Percentiles rank a stretch among this genome's conserved stretches.
These are phyloP conservation scores for Thymelicus sylvestris DNA, from an alignment of 2,888 invertebrate species.

Conservation along the genomic window DNA sequence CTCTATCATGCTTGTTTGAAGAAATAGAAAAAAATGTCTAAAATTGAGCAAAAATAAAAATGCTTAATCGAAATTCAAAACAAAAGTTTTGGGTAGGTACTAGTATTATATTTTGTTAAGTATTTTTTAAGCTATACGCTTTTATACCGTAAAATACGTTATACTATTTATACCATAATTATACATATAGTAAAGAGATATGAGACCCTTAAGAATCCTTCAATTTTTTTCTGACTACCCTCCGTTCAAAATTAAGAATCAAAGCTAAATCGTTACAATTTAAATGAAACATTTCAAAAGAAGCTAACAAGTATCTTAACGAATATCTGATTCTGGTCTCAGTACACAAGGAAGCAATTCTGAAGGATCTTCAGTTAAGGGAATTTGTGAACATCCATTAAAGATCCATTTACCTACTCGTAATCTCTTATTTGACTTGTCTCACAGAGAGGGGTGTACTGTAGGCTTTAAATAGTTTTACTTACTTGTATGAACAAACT, in stretches of 20 bases:
- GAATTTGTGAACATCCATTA: slow-evolving; percentile 62
- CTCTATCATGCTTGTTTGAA: no score
- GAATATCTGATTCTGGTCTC: slow-evolving; percentile 23
- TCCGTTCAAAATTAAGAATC: slow-evolving; percentile 23
- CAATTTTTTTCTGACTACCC: neutral
- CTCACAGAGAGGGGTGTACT: slow-evolving; percentile 3
- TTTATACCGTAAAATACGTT: no score
- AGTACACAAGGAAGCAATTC: slow-evolving; percentile 37
- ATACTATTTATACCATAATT: no score
- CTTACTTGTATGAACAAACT: no score
- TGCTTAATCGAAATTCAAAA: no score
- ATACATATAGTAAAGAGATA: no score
- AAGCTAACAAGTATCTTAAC: slow-evolving; percentile 26
- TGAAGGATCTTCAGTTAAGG: slow-evolving; percentile 46
- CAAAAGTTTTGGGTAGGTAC: no score
- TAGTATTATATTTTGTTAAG: no score
- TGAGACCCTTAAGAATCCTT: no score
- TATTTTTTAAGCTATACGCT: no score
- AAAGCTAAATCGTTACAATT: slow-evolving; percentile 22
- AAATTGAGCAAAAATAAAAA: no score
- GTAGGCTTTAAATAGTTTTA: slow-evolving; percentile 6
- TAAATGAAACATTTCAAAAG: slow-evolving; percentile 32
- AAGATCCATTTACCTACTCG: slow-evolving; percentile 58
- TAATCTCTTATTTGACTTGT: slow-evolving; percentile 43
- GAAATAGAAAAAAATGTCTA: no score